A percentile compares a stretch with the other conserved stretches of the same genome.
Evolutionary conservation across 2,113 vertebrate genomes (phyloP).

Genomic region (Poecilia latipinna): DNA sequence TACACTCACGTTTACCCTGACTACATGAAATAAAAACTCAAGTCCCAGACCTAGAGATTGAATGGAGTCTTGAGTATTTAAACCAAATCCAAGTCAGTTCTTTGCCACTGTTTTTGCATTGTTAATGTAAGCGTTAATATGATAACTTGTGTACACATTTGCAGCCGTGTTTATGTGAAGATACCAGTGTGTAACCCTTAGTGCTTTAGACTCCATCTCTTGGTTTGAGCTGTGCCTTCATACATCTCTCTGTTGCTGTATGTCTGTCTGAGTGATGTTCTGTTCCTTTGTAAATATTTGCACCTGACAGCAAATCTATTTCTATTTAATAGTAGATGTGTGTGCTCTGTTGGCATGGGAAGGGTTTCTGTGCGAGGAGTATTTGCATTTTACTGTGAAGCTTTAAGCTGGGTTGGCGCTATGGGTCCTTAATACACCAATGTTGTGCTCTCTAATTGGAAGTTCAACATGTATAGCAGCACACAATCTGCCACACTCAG

Average conservation of each 20-base stretch:
- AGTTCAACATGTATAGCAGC: conserved; percentile 75
- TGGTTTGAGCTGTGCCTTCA: conserved; percentile 6
- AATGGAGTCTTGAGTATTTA: too few species aligned
- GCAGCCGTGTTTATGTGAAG: background rate
- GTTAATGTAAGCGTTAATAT: conserved; percentile 27
- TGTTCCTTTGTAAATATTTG: conserved; percentile 65
- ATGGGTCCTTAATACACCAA: conserved; percentile 57
- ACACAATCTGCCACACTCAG: conserved; percentile 76
- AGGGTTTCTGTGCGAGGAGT: background rate
- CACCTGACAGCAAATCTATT: conserved; percentile 62
- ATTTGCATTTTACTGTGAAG: conserved; percentile 32
- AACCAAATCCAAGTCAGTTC: too few species aligned
- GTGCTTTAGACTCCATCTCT: conserved; percentile 4
- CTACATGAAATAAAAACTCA: too few species aligned
- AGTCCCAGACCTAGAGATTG: too few species aligned
- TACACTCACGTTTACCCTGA: too few species aligned
- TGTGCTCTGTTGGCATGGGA: conserved; percentile 19
- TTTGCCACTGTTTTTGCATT: background rate
- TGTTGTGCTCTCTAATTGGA: conserved; percentile 68
- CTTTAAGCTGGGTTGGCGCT: conserved; percentile 42
- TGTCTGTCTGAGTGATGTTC: conserved; percentile 33
- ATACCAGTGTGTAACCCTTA: background rate
- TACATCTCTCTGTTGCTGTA: background rate
- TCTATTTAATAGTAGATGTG: conserved; percentile 47
- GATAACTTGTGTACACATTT: conserved; percentile 15